Evolutionary conservation across 1,140 invertebrate genomes (phyloP), one percentile per base, ranked within the genome.

Genomic region (Laupala kohalensis): DNA sequence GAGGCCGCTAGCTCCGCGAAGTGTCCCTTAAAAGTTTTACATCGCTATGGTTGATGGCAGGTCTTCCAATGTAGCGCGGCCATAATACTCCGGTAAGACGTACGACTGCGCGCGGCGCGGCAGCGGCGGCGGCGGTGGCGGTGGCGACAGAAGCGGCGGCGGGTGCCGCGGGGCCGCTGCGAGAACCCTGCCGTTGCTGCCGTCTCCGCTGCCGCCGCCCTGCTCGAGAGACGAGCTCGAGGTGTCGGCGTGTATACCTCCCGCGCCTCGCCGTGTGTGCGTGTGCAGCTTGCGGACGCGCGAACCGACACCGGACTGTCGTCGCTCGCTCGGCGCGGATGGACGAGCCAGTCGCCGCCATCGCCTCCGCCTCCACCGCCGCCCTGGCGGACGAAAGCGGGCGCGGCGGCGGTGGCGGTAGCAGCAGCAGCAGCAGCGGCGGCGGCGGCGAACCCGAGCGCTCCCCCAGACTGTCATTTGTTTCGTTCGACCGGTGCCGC

Each of bases 11-110:
- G 70, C 62, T 71, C 63, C 30, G 71, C 65, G 67, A 72, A 72
- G 65, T 72, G 71, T 72, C 71, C 71, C 71, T 72, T 72, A 72
- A 72, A 72, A 72, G 65, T 72, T 72, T 72, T 72, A 72, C 71
- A 72, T 72, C 65, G 71, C 65, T 72, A 72, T 72, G 71, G 27
- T 72, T 72, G 65, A 72, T 69, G 65, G 71, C 71, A 67, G 71
- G 27, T 72, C 65, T 69, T 72, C 71, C 71, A 72, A 72, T 72
- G 71, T 69, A 28, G 65, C 67, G 29, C 29, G 71, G 27, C 71
- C 71, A 72, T 72, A 72, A 72, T 72, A 72, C 71, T 72, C 30
- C 30, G 30, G 29, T n/a, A 71, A 71, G 70, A 71, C 70, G 24
- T 71, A 71, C 65, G 71, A 69, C 71, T 72, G 71, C 71, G 65